Base-by-base conservation (phyloP, 2,888 invertebrate genomes). In the Sympetrum striolatum region DNA sequence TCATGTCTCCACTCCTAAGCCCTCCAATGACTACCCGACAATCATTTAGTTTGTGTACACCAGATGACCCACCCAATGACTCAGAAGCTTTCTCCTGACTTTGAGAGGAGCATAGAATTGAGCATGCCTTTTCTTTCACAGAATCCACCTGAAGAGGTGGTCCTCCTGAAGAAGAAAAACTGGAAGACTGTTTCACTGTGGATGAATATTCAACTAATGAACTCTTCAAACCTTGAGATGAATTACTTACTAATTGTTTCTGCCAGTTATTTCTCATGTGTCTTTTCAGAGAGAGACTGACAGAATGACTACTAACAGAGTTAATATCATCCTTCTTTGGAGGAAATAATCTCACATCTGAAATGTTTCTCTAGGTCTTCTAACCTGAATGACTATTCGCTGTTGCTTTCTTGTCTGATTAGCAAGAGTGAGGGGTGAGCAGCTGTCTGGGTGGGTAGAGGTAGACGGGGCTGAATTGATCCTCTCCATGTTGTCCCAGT, bases 331-430 rank as follows among this genome's bases (percentile, higher is more conserved):
- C 86, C 37, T 60, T 58, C 60, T 86, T 86, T 1, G 60, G 37
- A 35, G 86, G 86, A 86, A 60, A 64, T 31, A 86, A 60, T n/a
- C 39, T 60, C 79, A 58, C 91, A 73, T 91, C 91, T 15, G 96
- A 95, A 91, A 96, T 94, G 94, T 96, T 96, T 92, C 91, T 81
- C 91, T 91, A 82, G 92, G 90, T 91, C 93, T 92, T 92, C n/a
- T n/a, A n/a, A n/a, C n/a, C n/a, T 93, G 91, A 80, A 92, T 92
- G 91, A 92, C 92, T 53, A 92, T 92, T 79, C 91, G 60, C n/a
- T 86, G 86, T n/a, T 86, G 86, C 37, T 31, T 60, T 37, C 86
- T 64, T n/a, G 86, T 22, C 5, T 86, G 86, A 6, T 37, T 86
- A 60, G 86, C 58, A 37, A 86, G 58, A 10, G 86, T 86, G n/a